Base-by-base conservation (phyloP, 2,888 invertebrate species). In the Dolichomitus sp. region DNA sequence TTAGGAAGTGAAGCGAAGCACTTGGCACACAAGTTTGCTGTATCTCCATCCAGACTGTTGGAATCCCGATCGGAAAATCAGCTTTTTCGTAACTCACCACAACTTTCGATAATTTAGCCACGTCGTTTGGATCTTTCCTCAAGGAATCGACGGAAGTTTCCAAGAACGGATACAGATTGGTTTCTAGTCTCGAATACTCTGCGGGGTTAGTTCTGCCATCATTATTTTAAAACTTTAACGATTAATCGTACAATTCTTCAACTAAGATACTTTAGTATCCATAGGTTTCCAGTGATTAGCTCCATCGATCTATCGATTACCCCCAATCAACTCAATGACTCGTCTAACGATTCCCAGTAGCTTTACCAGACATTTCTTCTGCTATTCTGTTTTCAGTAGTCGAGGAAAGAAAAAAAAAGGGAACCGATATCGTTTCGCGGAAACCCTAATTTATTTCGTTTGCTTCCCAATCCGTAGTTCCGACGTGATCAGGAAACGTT, bases 211-310 rank as follows among this genome's bases (percentile, higher is more conserved):
- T 57, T 40, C 42, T 5, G 45, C 48, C 52, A 69, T 63, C 50
- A 42, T 77, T 77, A 27, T 77, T 77, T 69, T 54, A n/a, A 40
- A 80, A 83, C 83, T 80, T 80, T 19, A 52, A 50, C 80, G 76
- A 80, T 80, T 83, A 83, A 57, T 30, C 14, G 50, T 40, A 48
- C 50, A 11, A 75, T 50, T 40, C 78, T 69, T 69, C 50, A 59
- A 61, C 69, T 30, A 11, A 48, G 23, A 33, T 11, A 33, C 19
- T 27, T 45, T 19, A 23, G 59, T 17, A 27, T 17, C 12, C 33
- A 61, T 30, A 17, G 54, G 66, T 78, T 54, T 68, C 19, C 68
- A 33, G 19, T 79, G 69, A 75, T 79, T 61, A 72, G 30, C 23
- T 61, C 37, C 37, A 80, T 69, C 68, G 69, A 63, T 80, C 63